Evolutionary conservation across 2,797 vertebrate genomes (phyloP).

Genomic region (Lutjanus campechanus): DNA sequence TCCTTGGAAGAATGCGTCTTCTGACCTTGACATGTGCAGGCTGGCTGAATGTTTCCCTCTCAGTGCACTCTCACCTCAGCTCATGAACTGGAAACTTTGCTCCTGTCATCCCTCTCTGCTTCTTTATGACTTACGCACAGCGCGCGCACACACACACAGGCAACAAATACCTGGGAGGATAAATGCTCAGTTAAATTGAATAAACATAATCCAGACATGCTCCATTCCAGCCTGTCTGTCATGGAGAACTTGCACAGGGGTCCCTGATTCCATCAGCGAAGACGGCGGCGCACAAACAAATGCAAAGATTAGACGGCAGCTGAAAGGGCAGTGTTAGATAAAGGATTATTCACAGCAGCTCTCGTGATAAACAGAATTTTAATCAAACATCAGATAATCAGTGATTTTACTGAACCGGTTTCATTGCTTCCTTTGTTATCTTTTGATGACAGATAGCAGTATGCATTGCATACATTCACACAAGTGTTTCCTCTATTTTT

Average conservation of each 20-base stretch:
- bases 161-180: constrained; percentile 71
- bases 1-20: constrained; percentile 58
- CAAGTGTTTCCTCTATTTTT: background rate
- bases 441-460: constrained; percentile 29
- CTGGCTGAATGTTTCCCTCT: constrained; percentile 71
- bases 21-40: constrained; percentile 78
- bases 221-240: constrained; percentile 70
- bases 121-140: constrained; percentile 48
- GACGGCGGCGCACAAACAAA: constrained; percentile 25
- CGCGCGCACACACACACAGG: constrained; percentile 2
- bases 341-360: constrained; percentile 39
- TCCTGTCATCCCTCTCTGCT: constrained; percentile 53
- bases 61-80: constrained; percentile 57
- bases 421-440: constrained; percentile 34
- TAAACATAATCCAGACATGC: constrained; percentile 80
- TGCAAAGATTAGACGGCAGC: constrained; percentile 47
- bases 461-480: constrained; percentile 18
- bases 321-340: constrained; percentile 49
- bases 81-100: constrained; percentile 65
- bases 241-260: constrained; percentile 25
- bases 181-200: constrained; percentile 76
- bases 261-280: constrained; percentile 45
- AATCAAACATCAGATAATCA: constrained; percentile 59
- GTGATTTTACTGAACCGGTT: constrained; percentile 44
- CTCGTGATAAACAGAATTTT: constrained; percentile 42